These are phyloP conservation scores for Poecilia velifera DNA, from an alignment of 2,797 vertebrate genomes.

Conservation along the genomic window DNA sequence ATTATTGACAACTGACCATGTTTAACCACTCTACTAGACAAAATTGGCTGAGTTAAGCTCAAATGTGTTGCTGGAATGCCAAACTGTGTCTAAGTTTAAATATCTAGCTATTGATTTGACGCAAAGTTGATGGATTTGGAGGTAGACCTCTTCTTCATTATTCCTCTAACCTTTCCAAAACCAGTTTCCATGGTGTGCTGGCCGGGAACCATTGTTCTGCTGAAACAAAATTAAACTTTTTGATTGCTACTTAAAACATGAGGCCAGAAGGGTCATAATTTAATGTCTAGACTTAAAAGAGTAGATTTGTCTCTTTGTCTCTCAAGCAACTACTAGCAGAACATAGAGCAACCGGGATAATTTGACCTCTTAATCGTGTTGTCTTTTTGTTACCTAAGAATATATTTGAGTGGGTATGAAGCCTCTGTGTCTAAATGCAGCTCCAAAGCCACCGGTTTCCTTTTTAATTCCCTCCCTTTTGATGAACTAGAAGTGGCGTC, in stretches of 20 bases:
- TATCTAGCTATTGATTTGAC: too few species aligned
- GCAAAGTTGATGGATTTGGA: too few species aligned
- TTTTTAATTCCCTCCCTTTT: background rate
- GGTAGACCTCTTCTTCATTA: too few species aligned
- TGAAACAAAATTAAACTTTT: background rate
- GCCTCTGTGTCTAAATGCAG: background rate
- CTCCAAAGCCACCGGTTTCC: background rate
- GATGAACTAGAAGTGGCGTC: background rate
- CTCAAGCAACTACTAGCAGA: background rate
- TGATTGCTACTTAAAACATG: background rate
- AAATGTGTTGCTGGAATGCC: background rate
- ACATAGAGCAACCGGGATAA: background rate
- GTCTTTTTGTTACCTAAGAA: constrained; percentile 1
- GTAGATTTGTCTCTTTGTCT: background rate
- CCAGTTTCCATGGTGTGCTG: background rate
- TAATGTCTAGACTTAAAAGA: background rate
- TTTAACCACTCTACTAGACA: background rate
- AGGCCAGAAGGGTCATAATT: background rate
- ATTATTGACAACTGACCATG: background rate
- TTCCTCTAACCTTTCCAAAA: background rate
- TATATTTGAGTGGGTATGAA: background rate
- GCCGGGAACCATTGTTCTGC: background rate
- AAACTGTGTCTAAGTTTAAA: too few species aligned
- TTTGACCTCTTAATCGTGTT: background rate
- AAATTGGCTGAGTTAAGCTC: background rate